A percentile compares a stretch with the other conserved stretches of the same genome.
Evolutionary conservation across 2,888 invertebrate genomes (phyloP).

Genomic region (Prosapia bicincta): DNA sequence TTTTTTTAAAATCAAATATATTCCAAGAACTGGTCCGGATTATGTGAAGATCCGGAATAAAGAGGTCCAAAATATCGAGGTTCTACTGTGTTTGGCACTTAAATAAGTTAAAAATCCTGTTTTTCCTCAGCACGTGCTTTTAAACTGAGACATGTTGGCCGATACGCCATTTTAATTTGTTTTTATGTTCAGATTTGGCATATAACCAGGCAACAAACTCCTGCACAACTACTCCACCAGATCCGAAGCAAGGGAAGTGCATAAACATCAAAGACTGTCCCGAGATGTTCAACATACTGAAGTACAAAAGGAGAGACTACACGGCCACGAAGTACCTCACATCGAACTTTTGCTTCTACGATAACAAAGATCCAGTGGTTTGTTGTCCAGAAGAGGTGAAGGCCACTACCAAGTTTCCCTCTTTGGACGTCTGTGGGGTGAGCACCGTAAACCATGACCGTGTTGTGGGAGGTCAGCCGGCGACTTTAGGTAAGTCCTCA

Average conservation of each 20-base stretch:
- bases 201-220: not conserved
- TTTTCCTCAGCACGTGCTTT: no score
- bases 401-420: not conserved
- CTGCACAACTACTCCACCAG: conserved; percentile 50
- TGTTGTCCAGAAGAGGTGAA: not conserved
- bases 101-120: no score
- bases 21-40: no score
- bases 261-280: conserved; percentile 52
- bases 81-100: no score
- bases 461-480: not conserved
- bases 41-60: no score
- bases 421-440: not conserved
- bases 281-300: conserved; percentile 49
- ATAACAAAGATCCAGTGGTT: conserved; percentile 53
- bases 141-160: no score
- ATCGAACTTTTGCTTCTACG: conserved; percentile 66
- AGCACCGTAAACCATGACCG: not conserved
- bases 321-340: conserved; percentile 54
- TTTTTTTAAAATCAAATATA: no score
- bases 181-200: not conserved
- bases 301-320: conserved; percentile 46
- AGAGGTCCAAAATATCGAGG: no score
- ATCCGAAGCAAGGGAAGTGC: conserved; percentile 52
- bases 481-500: not conserved
- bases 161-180: no score